phyloP scores from a whole-genome alignment of 1,140 invertebrate genomes.

The Dreissena polymorpha region DNA sequence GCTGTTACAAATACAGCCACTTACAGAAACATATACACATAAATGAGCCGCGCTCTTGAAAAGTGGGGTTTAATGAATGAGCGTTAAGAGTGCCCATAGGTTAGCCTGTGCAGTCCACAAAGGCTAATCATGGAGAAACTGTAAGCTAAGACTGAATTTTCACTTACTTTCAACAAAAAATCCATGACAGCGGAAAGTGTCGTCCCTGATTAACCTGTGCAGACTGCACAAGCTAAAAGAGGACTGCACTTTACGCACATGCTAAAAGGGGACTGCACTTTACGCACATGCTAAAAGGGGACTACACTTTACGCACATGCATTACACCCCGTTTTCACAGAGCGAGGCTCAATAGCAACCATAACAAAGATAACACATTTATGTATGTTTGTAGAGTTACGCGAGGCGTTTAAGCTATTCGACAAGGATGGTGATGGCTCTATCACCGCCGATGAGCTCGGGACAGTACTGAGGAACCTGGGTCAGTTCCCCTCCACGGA shows the following conservation, averaged over 20 bases:
- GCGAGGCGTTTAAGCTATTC: constrained; percentile 75
- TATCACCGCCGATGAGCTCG: constrained; percentile 74
- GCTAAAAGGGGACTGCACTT: no score
- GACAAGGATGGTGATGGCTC: constrained; percentile 71
- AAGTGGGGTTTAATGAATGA: no score
- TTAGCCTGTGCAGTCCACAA: no score
- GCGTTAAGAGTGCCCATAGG: no score
- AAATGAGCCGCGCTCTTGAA: neutral
- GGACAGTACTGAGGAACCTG: constrained; percentile 75
- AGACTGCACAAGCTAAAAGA: no score
- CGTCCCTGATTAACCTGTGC: no score
- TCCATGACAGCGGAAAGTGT: no score
- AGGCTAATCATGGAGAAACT: no score
- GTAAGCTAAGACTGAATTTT: neutral
- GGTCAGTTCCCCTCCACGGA: constrained; percentile 74
- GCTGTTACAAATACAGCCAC: neutral
- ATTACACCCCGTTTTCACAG: no score
- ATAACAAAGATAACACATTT: neutral
- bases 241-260: no score
- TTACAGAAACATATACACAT: neutral
- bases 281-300: no score
- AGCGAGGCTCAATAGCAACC: neutral
- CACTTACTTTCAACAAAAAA: neutral
- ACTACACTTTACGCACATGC: no score
- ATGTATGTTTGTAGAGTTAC: constrained; percentile 59